Percentiles rank a stretch among this genome's conserved stretches.
Conservation (phyloP, 2,113 vertebrate genomes). For the Pyxicephalus adspersus region DNA sequence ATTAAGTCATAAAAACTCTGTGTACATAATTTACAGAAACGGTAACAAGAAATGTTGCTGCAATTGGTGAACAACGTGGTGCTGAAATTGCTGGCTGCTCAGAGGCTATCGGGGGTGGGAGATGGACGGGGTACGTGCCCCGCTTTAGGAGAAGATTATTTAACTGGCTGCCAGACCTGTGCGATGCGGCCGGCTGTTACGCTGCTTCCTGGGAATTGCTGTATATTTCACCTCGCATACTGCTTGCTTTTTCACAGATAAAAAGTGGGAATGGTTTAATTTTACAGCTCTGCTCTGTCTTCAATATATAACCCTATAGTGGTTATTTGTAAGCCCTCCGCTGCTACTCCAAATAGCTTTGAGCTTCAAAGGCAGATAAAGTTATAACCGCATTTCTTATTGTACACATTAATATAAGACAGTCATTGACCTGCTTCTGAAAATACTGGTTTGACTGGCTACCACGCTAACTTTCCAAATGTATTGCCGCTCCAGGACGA, state of each 20-base stretch:
- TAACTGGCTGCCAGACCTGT: not conserved
- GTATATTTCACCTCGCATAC: too few relatives aligned
- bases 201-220: too few relatives aligned
- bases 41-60: not conserved
- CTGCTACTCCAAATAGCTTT: not conserved
- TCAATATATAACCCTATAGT: not conserved
- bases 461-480: too few relatives aligned
- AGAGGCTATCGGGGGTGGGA: not conserved
- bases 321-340: not conserved
- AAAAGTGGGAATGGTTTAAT: not conserved
- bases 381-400: too few relatives aligned
- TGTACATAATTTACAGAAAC: not conserved
- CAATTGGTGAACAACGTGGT: not conserved
- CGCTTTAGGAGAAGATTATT: conserved; percentile 26
- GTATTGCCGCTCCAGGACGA: too few relatives aligned
- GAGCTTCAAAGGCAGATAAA: too few relatives aligned
- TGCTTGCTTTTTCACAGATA: too few relatives aligned
- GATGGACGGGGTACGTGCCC: conserved; percentile 4
- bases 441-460: too few relatives aligned
- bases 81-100: conserved; percentile 30
- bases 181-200: too few relatives aligned
- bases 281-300: not conserved
- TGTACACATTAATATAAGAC: too few relatives aligned
- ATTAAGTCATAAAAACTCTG: not conserved
- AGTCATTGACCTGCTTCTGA: too few relatives aligned